Percentiles rank a stretch among this genome's conserved stretches.
phyloP scores from a whole-genome alignment of 2,113 vertebrate genomes.

The Apodemus sylvaticus region DNA sequence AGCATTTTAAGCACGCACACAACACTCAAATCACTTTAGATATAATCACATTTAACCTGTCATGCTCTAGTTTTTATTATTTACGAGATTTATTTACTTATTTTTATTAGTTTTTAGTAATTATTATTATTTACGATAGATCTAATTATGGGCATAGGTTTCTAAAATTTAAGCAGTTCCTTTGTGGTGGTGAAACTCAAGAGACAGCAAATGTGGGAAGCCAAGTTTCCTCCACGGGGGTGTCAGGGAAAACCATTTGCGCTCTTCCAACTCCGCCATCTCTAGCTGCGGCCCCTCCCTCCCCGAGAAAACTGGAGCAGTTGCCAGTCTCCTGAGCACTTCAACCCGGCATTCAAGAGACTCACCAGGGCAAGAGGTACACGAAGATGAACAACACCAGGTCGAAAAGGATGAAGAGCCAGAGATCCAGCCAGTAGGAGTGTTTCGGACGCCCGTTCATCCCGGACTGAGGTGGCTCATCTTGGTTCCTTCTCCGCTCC shows the following conservation, averaged over 20 bases:
- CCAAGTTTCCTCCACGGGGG: background rate
- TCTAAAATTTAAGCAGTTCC: background rate
- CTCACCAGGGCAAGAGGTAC: slow-evolving; percentile 86
- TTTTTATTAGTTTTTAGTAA: no score
- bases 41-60: background rate
- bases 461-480: fast-evolving
- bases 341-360: no score
- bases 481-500: background rate
- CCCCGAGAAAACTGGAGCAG: background rate
- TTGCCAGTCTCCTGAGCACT: background rate
- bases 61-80: background rate
- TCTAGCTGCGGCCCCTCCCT: background rate
- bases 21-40: background rate
- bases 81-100: background rate
- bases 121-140: background rate
- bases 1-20: background rate
- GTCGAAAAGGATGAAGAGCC: slow-evolving; percentile 91
- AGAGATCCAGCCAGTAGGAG: slow-evolving; percentile 95
- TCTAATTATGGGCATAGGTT: background rate
- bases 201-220: background rate
- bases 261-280: background rate
- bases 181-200: background rate
- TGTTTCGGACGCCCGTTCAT: slow-evolving; percentile 79
- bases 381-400: slow-evolving; percentile 88
- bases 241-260: background rate